phyloP scores from a whole-genome alignment of 2,888 invertebrate species.

The Ophion slaviceki region DNA sequence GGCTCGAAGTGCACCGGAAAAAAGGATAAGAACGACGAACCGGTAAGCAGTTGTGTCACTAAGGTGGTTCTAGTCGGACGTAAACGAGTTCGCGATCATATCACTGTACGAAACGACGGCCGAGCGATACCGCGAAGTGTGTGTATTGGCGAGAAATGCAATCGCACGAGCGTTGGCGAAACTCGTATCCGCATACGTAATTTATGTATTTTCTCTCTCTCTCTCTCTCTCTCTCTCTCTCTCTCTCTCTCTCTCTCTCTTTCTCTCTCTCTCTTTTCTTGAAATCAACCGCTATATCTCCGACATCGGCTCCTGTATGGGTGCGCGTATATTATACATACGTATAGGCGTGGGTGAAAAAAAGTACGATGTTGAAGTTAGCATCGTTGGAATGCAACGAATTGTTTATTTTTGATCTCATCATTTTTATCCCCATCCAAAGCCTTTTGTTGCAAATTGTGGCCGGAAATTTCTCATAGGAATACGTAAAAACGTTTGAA shows the following conservation, averaged over 20 bases:
- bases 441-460: too few species aligned
- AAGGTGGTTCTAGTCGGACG: not conserved
- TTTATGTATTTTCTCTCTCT: constrained; percentile 3
- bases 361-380: too few species aligned
- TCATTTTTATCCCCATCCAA: too few species aligned
- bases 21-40: not conserved
- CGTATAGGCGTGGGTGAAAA: too few species aligned
- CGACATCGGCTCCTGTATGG: too few species aligned
- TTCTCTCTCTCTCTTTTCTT: not conserved
- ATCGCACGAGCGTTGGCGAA: constrained; percentile 18
- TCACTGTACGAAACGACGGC: not conserved
- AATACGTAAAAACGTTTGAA: too few species aligned
- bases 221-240: not conserved
- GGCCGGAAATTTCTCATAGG: too few species aligned
- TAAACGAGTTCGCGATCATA: constrained; percentile 19
- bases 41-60: not conserved
- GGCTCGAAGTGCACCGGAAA: not conserved
- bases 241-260: not conserved
- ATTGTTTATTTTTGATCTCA: too few species aligned
- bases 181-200: not conserved
- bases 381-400: too few species aligned
- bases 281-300: too few species aligned
- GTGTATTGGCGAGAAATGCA: constrained; percentile 15
- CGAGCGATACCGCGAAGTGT: not conserved
- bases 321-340: too few species aligned